Base-by-base conservation (phyloP, 2,888 invertebrate genomes). In the Galeopsomyia nigrocyanea region DNA sequence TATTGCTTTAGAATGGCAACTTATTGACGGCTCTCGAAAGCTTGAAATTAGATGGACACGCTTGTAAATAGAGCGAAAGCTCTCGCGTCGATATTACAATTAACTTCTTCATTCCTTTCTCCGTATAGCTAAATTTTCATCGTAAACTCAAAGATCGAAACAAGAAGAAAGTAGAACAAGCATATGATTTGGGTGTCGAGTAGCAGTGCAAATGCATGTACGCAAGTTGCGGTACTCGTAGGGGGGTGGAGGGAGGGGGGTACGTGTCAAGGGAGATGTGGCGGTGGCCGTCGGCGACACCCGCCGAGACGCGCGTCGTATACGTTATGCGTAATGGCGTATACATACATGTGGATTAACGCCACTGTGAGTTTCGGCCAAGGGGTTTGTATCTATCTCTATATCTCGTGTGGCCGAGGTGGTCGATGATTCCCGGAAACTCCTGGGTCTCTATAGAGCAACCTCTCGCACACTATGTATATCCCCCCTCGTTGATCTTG, bases 211-310 rank as follows among this genome's bases (percentile, higher is more conserved):
- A 39, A 39, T 39, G 13, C 39, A 39, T 39, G 39, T 39, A 39
- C 39, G 39, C 31, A 31, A 39, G 10, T 39, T 10, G 39, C 13
- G 39, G 39, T 26, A 26, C 26, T 26, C 3, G 2, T 2, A 26
- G n/a, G 22, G 46, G 67, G 57, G 2, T 56, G n/a, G n/a, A n/a
- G 26, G 2, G 26, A 26, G n/a, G 22, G 46, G 67, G 57, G 2
- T 56, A 46, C 56, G 62, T 57, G 62, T 71, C 71, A 67, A 67
- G 62, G 67, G 71, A 71, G 50, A 62, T 71, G 61, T 46, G 66
- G 66, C 39, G 66, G 66, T 7, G 39, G 10, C 55, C 61, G 49
- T 2, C 50, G 19, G 70, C 58, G 62, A 56, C 31, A 26, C 49
- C n/a, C n/a, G n/a, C n/a, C n/a, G 56, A 56, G 31, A 61, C 49